These are phyloP conservation scores for Hydrolagus colliei DNA, from an alignment of 2,797 vertebrate species.

Conservation along the genomic window DNA sequence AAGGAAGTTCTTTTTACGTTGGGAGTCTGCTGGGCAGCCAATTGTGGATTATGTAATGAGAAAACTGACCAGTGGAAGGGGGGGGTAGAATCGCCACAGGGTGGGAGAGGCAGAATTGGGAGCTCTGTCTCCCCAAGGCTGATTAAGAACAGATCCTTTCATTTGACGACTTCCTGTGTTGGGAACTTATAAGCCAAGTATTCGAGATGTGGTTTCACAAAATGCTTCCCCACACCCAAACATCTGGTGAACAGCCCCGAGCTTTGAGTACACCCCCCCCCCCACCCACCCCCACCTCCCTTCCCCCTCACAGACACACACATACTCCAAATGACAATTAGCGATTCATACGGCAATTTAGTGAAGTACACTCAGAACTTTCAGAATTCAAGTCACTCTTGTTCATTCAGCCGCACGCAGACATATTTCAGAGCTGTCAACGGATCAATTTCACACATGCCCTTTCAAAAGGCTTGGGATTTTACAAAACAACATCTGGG, in stretches of 20 bases:
- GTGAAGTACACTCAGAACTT: not conserved
- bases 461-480: not conserved
- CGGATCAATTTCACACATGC: not conserved
- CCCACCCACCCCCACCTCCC: no score
- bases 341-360: not conserved
- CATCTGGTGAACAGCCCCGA: constrained; percentile 16
- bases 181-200: constrained; percentile 44
- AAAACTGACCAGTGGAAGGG: not conserved
- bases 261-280: not conserved
- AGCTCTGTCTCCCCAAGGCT: not conserved
- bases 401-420: not conserved
- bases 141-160: constrained; percentile 19
- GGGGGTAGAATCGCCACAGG: no score
- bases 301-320: no score
- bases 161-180: constrained; percentile 37
- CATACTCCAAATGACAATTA: not conserved
- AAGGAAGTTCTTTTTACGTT: not conserved
- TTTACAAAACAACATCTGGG: not conserved
- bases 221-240: constrained; percentile 48
- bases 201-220: constrained; percentile 55
- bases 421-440: not conserved
- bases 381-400: not conserved
- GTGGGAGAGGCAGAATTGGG: not conserved
- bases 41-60: not conserved
- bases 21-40: no score